phyloP scores from a whole-genome alignment of 2,113 vertebrate species.

The Salvelinus sp. region DNA sequence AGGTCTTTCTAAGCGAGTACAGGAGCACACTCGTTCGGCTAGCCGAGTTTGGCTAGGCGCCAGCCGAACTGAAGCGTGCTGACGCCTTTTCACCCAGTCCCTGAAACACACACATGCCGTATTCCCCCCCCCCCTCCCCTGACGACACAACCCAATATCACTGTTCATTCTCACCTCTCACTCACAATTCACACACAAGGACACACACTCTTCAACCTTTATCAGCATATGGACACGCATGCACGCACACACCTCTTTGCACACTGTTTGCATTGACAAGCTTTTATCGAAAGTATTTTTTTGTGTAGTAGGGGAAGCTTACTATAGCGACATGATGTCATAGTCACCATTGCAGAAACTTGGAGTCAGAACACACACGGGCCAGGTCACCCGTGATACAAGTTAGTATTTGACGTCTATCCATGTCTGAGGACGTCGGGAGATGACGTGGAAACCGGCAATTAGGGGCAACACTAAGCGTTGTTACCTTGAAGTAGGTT shows the following conservation, averaged over 20 bases:
- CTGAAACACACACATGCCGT: conserved; percentile 4
- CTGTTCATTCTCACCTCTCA: conserved; percentile 24
- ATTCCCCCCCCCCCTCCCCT: conserved; percentile 2
- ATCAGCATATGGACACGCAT: not conserved
- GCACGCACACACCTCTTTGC: conserved; percentile 27
- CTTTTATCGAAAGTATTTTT: too few species aligned
- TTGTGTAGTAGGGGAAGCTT: not conserved
- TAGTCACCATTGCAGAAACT: not conserved
- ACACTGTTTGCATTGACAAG: too few species aligned
- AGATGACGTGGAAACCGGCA: too few species aligned
- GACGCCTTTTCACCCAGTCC: not conserved
- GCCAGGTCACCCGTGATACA: too few species aligned
- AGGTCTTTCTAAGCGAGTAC: too few species aligned
- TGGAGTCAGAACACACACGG: not conserved
- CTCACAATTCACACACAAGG: conserved; percentile 20
- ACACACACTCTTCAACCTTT: conserved; percentile 5
- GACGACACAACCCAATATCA: conserved; percentile 50
- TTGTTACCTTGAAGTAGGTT: too few species aligned
- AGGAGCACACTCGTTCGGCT: too few species aligned
- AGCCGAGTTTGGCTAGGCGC: too few species aligned
- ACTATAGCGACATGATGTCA: not conserved
- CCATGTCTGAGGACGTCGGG: too few species aligned
- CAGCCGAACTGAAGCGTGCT: too few species aligned
- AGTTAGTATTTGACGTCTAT: too few species aligned
- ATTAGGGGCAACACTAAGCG: too few species aligned